phyloP scores from a whole-genome alignment of 1,140 invertebrate species.

The Dryas iulia region DNA sequence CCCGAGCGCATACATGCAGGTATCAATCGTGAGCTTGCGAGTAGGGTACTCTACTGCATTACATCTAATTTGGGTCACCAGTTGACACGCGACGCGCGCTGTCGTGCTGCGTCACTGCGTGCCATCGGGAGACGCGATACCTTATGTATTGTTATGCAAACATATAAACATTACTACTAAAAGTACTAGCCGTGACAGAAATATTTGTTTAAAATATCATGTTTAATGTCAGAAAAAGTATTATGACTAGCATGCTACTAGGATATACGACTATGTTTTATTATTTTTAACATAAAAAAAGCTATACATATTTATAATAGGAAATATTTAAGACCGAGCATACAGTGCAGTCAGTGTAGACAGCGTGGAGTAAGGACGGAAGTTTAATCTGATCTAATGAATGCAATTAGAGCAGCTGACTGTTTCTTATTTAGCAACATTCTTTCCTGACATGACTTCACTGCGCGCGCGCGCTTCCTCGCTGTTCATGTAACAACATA shows the following conservation, averaged over 20 bases:
- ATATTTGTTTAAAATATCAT: too few relatives aligned
- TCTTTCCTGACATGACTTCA: background rate
- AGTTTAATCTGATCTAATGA: slow-evolving; percentile 8
- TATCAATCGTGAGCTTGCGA: background rate
- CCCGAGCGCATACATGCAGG: background rate
- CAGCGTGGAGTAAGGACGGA: background rate
- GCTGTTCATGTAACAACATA: background rate
- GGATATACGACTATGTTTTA: too few relatives aligned
- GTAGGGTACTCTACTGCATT: background rate
- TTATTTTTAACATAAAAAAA: too few relatives aligned
- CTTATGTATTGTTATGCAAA: background rate
- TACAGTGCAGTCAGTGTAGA: background rate
- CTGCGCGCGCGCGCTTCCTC: background rate
- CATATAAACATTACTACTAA: background rate
- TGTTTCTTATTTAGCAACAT: background rate
- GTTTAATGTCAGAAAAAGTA: too few relatives aligned
- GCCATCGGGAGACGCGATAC: background rate
- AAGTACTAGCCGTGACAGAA: too few relatives aligned
- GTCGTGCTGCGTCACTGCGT: background rate
- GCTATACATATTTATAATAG: too few relatives aligned
- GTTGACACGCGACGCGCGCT: background rate
- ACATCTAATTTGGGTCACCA: background rate
- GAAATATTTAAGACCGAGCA: background rate
- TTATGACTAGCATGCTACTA: too few relatives aligned
- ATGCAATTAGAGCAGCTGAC: background rate